phyloP scores from a whole-genome alignment of 1,140 invertebrate genomes.

The Onthophagus taurus region DNA sequence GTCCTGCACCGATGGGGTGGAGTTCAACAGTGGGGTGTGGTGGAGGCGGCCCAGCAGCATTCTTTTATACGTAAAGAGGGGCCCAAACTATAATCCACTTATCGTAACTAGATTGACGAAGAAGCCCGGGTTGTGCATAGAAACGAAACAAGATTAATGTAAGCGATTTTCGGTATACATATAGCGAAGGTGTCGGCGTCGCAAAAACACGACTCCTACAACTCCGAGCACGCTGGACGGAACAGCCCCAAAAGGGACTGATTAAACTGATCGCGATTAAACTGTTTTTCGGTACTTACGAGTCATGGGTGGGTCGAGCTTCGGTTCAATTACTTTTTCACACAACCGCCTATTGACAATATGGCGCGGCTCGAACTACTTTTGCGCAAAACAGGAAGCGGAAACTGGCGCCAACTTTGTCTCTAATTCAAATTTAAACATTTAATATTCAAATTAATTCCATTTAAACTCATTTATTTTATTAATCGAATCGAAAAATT shows the following conservation, averaged over 20 bases:
- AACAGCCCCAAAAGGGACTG: conserved; percentile 4
- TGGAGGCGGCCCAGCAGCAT: conserved; percentile 17
- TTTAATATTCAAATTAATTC: no score
- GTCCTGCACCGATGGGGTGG: conserved; percentile 9
- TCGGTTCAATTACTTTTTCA: conserved; percentile 13
- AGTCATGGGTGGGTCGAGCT: no score
- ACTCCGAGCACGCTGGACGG: conserved; percentile 9
- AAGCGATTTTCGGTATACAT: conserved; percentile 15
- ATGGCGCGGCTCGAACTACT: conserved; percentile 27
- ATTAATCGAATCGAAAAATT: no score
- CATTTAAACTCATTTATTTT: no score
- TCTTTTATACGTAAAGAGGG: conserved; percentile 9
- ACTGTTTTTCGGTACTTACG: conserved; percentile 6
- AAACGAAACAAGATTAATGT: conserved; percentile 16
- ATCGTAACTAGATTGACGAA: conserved; percentile 31
- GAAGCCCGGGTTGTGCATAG: conserved; percentile 24
- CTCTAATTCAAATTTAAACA: conserved; percentile 17
- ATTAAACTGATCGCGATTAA: neutral
- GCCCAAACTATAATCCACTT: conserved; percentile 27
- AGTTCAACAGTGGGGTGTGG: conserved; percentile 31
- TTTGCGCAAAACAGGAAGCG: conserved; percentile 30
- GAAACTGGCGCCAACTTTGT: conserved; percentile 8
- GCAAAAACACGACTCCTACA: conserved; percentile 7
- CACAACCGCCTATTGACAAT: conserved; percentile 32
- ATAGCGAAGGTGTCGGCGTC: conserved; percentile 6